Percentiles rank a stretch among this genome's conserved stretches.
Conservation (phyloP, 2,797 vertebrate genomes). For the Okamejei kenojei region DNA sequence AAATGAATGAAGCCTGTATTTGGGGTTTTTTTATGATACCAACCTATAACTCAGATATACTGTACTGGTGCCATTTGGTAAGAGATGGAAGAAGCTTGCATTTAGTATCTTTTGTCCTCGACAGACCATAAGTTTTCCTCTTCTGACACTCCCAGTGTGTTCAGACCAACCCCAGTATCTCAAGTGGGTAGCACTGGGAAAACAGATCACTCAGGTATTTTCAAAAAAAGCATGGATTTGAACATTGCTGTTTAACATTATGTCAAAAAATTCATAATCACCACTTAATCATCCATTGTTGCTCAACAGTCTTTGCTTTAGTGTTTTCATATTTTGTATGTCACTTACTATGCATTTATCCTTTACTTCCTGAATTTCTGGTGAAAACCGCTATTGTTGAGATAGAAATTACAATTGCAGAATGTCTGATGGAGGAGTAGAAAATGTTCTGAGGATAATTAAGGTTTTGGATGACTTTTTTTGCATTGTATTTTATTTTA, state of each 20-base stretch:
- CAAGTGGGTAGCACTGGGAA: background rate
- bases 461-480: background rate
- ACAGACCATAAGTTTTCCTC: background rate
- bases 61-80: background rate
- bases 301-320: background rate
- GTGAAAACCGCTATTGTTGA: background rate
- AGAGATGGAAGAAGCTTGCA: conserved; percentile 24
- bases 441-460: background rate
- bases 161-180: background rate
- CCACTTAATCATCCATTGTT: background rate
- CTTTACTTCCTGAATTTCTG: background rate
- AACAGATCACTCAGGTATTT: conserved; percentile 1
- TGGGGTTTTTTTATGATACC: background rate
- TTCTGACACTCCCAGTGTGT: conserved; percentile 4
- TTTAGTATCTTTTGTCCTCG: background rate
- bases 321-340: background rate
- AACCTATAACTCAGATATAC: too few species aligned
- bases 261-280: background rate
- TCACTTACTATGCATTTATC: background rate
- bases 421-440: background rate
- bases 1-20: conserved; percentile 4
- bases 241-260: background rate
- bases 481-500: background rate
- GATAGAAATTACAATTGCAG: background rate
- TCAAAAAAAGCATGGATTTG: background rate